These are phyloP conservation scores for Dryobota labecula DNA, from an alignment of 2,888 invertebrate genomes.

Conservation along the genomic window DNA sequence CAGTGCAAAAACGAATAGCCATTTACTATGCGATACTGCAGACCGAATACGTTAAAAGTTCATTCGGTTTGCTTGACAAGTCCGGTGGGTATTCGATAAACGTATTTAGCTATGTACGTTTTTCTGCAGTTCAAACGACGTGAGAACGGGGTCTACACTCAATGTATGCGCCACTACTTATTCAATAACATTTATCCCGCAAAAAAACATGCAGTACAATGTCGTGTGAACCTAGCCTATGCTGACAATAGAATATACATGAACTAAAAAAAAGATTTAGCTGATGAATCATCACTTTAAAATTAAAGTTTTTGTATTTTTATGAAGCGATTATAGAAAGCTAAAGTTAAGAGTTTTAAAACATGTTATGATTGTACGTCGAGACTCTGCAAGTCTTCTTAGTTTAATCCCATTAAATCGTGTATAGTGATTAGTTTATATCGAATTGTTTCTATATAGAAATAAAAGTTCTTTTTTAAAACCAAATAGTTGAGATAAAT, in stretches of 20 bases:
- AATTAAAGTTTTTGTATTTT: conserved; percentile 5
- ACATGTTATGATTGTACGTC: conserved; percentile 66
- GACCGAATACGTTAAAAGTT: too few species aligned
- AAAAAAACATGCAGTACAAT: background rate
- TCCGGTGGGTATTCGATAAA: too few species aligned
- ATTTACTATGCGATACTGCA: too few species aligned
- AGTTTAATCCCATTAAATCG: conserved; percentile 68
- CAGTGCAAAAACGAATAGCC: too few species aligned
- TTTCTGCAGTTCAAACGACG: too few species aligned
- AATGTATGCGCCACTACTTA: too few species aligned
- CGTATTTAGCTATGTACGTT: too few species aligned
- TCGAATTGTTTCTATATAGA: conserved; percentile 71
- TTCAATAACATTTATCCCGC: too few species aligned
- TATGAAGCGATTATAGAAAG: conserved; percentile 62
- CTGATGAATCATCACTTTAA: conserved; percentile 9
- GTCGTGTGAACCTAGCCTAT: background rate
- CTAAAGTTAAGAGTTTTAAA: conserved; percentile 62
- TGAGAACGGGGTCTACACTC: too few species aligned
- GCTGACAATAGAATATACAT: background rate
- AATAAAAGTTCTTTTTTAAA: conserved; percentile 69
- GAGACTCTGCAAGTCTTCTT: conserved; percentile 66
- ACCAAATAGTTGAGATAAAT: conserved; percentile 79
- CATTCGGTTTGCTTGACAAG: too few species aligned
- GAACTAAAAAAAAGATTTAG: background rate
- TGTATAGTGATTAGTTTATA: conserved; percentile 69